These are phyloP conservation scores for Puffinus mauretanicus DNA, from an alignment of 2,113 vertebrate species.

Conservation along the genomic window DNA sequence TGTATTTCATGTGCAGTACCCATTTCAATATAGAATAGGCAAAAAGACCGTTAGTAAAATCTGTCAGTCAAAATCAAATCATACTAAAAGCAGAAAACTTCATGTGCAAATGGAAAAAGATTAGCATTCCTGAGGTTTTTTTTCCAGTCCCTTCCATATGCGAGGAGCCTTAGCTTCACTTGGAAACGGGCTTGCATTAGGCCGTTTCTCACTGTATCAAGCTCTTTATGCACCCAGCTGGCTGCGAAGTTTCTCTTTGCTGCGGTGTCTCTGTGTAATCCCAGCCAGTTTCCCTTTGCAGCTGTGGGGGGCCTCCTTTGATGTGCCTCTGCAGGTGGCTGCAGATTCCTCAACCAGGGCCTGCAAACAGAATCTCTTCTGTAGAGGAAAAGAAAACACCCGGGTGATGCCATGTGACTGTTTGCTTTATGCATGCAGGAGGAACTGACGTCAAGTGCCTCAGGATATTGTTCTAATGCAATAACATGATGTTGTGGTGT, in stretches of 20 bases:
- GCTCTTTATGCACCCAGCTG: slow-evolving; percentile 55
- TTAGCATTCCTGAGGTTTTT: not conserved
- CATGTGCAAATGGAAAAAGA: not conserved
- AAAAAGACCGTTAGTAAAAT: not conserved
- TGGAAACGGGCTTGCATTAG: slow-evolving; percentile 10
- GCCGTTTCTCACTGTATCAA: slow-evolving; percentile 16
- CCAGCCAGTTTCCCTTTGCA: slow-evolving; percentile 57
- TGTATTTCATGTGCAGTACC: not conserved
- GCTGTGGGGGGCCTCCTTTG: slow-evolving; percentile 58
- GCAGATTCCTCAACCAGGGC: not conserved
- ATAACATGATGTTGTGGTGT: not conserved
- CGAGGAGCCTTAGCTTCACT: not conserved
- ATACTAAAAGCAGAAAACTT: not conserved
- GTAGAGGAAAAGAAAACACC: slow-evolving; percentile 43
- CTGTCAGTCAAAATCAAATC: not conserved
- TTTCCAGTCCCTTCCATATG: not conserved
- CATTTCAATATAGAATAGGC: not conserved
- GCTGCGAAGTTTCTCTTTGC: slow-evolving; percentile 14
- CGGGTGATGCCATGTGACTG: not conserved
- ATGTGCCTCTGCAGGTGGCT: slow-evolving; percentile 52
- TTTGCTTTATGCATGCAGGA: not conserved
- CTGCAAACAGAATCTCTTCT: slow-evolving; percentile 44
- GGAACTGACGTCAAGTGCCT: slow-evolving; percentile 52
- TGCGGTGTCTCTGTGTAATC: slow-evolving; percentile 34
- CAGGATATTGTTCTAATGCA: slow-evolving; percentile 19